Conservation (phyloP, 2,888 invertebrate genomes). For the Phania funesta region DNA sequence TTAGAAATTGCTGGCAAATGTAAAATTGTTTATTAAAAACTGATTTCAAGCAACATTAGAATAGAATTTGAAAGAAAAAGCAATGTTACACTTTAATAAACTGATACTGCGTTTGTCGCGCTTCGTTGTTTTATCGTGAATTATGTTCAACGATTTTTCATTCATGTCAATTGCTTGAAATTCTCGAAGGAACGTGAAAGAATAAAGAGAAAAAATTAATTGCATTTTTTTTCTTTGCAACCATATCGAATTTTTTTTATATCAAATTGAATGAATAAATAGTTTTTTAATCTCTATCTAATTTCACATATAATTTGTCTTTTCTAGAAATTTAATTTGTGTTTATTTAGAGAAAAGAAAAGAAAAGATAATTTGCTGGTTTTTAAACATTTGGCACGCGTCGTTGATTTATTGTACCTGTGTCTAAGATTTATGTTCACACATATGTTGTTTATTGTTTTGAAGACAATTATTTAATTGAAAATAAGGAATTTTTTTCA, state of each 20-base stretch:
- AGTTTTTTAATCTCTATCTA: constrained; percentile 47
- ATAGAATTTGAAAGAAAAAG: neutral
- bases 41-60: constrained; percentile 24
- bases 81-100: neutral
- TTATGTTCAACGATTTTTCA: constrained; percentile 41
- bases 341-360: neutral
- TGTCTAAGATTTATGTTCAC: constrained; percentile 20
- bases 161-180: neutral
- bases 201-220: neutral
- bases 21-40: neutral
- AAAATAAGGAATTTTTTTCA: neutral
- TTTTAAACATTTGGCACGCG: constrained; percentile 62
- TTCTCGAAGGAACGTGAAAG: neutral
- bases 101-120: neutral
- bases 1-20: neutral
- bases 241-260: constrained; percentile 30
- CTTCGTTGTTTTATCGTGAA: constrained; percentile 30
- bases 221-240: neutral
- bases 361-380: neutral
- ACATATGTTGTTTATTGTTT: neutral
- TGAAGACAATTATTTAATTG: constrained; percentile 1
- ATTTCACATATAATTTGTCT: constrained; percentile 42
- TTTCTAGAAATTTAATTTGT: constrained; percentile 39
- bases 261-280: constrained; percentile 37
- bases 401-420: constrained; percentile 49